Evolutionary conservation across 2,113 vertebrate species (phyloP).

Genomic region (Pseudorasbora parva): DNA sequence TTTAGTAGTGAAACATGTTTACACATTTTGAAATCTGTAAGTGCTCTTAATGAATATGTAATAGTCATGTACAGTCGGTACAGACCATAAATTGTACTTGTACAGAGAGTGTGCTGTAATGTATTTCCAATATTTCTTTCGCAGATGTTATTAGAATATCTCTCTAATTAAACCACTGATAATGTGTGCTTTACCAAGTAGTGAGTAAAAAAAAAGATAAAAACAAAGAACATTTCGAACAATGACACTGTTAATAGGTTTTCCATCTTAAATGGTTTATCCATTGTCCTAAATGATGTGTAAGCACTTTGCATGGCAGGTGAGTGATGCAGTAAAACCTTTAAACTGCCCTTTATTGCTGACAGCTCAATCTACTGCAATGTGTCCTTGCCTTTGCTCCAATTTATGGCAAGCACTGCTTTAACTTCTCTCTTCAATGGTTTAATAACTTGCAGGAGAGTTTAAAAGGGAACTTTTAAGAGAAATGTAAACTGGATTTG

Average conservation of each 20-base stretch:
- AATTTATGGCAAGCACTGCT: slow-evolving; percentile 5
- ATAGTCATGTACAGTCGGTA: background rate
- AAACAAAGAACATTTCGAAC: background rate
- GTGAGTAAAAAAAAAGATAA: background rate
- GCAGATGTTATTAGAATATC: background rate
- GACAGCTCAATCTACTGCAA: background rate
- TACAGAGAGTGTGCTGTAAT: background rate
- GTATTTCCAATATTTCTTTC: background rate
- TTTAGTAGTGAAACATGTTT: background rate
- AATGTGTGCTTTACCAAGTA: background rate
- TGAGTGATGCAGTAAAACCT: slow-evolving; percentile 6
- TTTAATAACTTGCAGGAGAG: slow-evolving; percentile 21
- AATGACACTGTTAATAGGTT: background rate
- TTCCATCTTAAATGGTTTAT: background rate
- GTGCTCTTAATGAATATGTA: background rate
- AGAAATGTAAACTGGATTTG: slow-evolving; percentile 18
- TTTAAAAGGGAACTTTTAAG: background rate
- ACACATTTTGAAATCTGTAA: background rate
- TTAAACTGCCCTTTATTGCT: slow-evolving; percentile 15
- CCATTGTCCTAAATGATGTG: slow-evolving; percentile 1
- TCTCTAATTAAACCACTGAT: background rate
- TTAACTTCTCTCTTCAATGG: slow-evolving; percentile 2
- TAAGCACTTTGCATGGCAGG: background rate
- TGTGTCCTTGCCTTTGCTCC: background rate
- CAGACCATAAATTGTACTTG: background rate